Base-by-base conservation (phyloP, 2,797 vertebrate genomes). In the Coreius guichenoti region DNA sequence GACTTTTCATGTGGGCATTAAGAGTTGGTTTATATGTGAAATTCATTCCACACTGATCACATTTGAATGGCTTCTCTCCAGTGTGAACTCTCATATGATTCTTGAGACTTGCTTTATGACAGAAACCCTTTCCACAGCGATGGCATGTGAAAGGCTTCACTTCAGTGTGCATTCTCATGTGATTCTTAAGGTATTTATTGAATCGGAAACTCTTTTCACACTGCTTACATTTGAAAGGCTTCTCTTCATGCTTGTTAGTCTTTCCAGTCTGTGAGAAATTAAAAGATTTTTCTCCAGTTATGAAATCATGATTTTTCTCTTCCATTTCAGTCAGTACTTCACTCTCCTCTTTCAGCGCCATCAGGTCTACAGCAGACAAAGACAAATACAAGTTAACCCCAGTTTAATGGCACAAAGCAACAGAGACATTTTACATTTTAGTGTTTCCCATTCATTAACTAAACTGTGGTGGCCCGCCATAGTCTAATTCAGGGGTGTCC, bases 91-190 rank as follows among this genome's bases (percentile, higher is more conserved):
- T 75, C 11, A 21, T 23, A 21, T 75, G 73, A 33, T 17, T 75
- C 51, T 75, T 75, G 29, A 75, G 47, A 51, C 73, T 75, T 8
- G 29, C 73, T 75, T 75, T 75, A 33, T 75, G 47, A 54, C 47
- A 75, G 3, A 75, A 75, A 23, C 73, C 7, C 47, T 75, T 75
- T 13, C 29, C 73, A 33, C 47, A 75, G 7, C 54, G 29, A 33
- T 23, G 19, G 17, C 47, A 75, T 3, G 19, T 54, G 26, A 54
- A 75, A 54, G 47, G 73, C 73, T 54, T 75, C 0, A 33, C 9
- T 21, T 33, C 29, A 2, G 47, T 31, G 3, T 75, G 73, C 6
- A 33, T 75, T 33, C 0, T 54, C 73, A 75, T 33, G 47, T 54
- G 73, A 51, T 54, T 75, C 29, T 75, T 75, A 54, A 75, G 73